Evolutionary conservation across 1,140 invertebrate species (phyloP).

Genomic region (Dinoponera quadriceps): DNA sequence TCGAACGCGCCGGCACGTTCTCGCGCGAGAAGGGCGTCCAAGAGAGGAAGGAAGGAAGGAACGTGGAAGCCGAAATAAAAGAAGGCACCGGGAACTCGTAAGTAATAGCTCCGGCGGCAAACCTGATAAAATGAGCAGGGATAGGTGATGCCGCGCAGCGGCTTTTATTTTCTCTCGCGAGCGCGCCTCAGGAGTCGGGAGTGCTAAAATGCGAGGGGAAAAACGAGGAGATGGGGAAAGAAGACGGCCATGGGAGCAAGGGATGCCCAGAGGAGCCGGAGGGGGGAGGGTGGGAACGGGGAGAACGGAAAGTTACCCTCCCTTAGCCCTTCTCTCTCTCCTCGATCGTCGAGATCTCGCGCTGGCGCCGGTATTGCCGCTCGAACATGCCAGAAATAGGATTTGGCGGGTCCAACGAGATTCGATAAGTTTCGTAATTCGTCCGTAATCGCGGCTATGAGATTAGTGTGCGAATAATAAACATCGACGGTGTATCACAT

Average conservation of each 20-base stretch:
- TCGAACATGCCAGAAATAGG: constrained; percentile 8
- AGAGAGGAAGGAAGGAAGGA: constrained; percentile 5
- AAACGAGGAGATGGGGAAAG: constrained; percentile 17
- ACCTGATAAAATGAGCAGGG: constrained; percentile 71
- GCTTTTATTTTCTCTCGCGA: constrained; percentile 66
- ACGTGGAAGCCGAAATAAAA: constrained; percentile 4
- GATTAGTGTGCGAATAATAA: too few relatives aligned
- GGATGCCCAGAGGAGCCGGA: too few relatives aligned
- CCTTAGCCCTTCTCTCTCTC: background rate
- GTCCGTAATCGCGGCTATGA: background rate
- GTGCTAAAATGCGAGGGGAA: constrained; percentile 13
- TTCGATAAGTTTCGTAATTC: background rate
- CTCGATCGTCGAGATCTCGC: background rate
- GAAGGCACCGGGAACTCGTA: constrained; percentile 61
- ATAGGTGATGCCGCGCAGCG: constrained; percentile 67
- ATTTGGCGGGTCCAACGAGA: background rate
- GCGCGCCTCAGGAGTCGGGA: constrained; percentile 55
- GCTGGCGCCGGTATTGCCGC: background rate
- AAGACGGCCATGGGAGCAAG: background rate
- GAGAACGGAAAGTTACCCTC: constrained; percentile 25
- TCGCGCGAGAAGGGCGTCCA: too few relatives aligned
- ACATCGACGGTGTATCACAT: too few relatives aligned
- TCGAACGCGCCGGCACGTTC: too few relatives aligned
- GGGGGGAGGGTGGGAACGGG: background rate
- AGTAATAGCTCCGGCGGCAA: constrained; percentile 69